Conservation (phyloP, 2,797 vertebrate genomes). For the Cyprinodon diabolis region DNA sequence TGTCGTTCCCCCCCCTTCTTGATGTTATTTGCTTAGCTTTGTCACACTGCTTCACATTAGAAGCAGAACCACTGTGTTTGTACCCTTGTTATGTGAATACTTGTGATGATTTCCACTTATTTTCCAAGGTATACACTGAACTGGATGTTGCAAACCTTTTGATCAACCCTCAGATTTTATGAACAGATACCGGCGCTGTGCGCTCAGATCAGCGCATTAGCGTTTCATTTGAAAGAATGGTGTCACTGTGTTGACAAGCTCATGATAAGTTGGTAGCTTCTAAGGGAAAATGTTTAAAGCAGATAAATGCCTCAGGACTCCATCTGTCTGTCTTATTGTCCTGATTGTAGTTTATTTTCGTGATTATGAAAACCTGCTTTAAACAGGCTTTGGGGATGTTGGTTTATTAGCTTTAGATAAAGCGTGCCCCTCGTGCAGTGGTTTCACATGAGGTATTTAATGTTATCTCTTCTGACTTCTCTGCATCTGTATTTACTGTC, state of each 20-base stretch:
- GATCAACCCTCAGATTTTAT: constrained; percentile 82
- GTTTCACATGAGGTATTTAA: constrained; percentile 60
- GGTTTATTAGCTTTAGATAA: constrained; percentile 81
- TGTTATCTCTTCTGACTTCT: constrained; percentile 77
- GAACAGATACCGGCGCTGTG: constrained; percentile 74
- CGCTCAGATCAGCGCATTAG: constrained; percentile 80
- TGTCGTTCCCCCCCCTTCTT: constrained; percentile 48
- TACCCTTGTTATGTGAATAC: constrained; percentile 72
- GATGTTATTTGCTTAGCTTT: constrained; percentile 74
- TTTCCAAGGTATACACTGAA: constrained; percentile 78
- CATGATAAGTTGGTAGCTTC: constrained; percentile 82
- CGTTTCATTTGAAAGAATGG: constrained; percentile 86
- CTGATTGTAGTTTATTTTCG: constrained; percentile 85
- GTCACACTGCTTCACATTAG: constrained; percentile 64
- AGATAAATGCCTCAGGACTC: constrained; percentile 83
- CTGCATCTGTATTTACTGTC: constrained; percentile 76
- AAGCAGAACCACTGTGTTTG: constrained; percentile 69
- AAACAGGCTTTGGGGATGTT: constrained; percentile 82
- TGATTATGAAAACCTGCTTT: constrained; percentile 82
- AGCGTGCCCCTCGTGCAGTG: constrained; percentile 65
- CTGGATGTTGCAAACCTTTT: constrained; percentile 80
- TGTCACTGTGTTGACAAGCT: constrained; percentile 84
- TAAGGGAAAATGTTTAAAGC: constrained; percentile 82
- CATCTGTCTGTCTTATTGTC: constrained; percentile 82
- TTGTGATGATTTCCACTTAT: constrained; percentile 80